These are phyloP conservation scores for Sebastes vulpes DNA, from an alignment of 2,797 vertebrate genomes.

Conservation along the genomic window DNA sequence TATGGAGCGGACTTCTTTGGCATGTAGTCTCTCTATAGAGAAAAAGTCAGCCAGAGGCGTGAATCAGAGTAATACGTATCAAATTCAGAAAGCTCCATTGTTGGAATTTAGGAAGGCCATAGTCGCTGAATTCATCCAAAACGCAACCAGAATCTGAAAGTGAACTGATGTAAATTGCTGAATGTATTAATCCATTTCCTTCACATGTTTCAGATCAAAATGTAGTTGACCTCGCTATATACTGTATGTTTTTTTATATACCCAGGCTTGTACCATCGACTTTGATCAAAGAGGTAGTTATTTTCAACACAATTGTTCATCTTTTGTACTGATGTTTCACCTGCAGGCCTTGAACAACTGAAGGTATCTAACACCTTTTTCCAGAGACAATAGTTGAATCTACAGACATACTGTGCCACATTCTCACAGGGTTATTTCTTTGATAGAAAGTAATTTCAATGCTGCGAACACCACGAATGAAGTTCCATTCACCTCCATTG, in stretches of 20 bases:
- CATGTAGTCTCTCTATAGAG: neutral
- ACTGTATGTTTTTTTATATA: neutral
- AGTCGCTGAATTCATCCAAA: neutral
- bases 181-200: neutral
- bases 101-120: neutral
- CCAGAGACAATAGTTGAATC: neutral
- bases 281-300: neutral
- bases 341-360: neutral
- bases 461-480: neutral
- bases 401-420: neutral
- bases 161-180: neutral
- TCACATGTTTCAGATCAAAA: neutral
- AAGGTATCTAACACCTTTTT: too few relatives aligned
- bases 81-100: neutral
- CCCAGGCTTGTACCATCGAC: neutral
- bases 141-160: neutral
- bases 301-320: neutral
- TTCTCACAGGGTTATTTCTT: neutral
- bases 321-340: neutral
- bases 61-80: neutral
- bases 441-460: neutral
- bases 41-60: neutral
- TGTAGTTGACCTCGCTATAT: too few relatives aligned
- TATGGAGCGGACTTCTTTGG: neutral
- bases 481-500: neutral